A percentile compares a stretch with the other conserved stretches of the same genome.
Evolutionary conservation across 1,140 invertebrate species (phyloP).

Genomic region (Drosophila nikananu): DNA sequence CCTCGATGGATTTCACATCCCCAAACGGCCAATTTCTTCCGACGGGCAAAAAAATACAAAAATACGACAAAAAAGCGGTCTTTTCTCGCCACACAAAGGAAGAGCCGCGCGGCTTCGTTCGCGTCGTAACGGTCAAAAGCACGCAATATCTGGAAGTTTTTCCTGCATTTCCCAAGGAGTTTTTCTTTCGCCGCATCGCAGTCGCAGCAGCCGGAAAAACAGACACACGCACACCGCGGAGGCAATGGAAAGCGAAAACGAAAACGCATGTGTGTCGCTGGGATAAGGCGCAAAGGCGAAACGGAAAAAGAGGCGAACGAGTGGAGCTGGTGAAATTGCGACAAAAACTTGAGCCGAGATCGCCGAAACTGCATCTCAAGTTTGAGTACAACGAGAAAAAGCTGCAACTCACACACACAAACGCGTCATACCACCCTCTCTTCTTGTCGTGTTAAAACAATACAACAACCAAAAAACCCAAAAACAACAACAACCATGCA

Average conservation of each 20-base stretch:
- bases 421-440: slow-evolving; percentile 7
- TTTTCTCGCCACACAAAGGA: slow-evolving; percentile 17
- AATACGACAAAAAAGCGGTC: slow-evolving; percentile 13
- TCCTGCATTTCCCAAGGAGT: slow-evolving; percentile 21
- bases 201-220: slow-evolving; percentile 23
- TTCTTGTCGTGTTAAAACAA: slow-evolving; percentile 32
- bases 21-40: slow-evolving; percentile 5
- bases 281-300: slow-evolving; percentile 68
- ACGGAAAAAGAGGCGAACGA: slow-evolving; percentile 30
- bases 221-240: slow-evolving; percentile 41
- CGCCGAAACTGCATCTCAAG: slow-evolving; percentile 27
- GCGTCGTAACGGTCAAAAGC: slow-evolving; percentile 32
- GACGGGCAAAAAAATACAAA: slow-evolving; percentile 23
- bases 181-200: slow-evolving; percentile 14
- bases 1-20: too few relatives aligned
- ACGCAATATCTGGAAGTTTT: slow-evolving; percentile 12
- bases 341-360: slow-evolving; percentile 34
- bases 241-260: slow-evolving; percentile 66
- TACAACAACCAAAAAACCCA: slow-evolving; percentile 33
- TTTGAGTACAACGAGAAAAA: slow-evolving; percentile 44
- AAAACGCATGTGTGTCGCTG: slow-evolving; percentile 72
- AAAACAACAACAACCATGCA: slow-evolving; percentile 69
- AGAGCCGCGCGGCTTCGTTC: slow-evolving; percentile 31
- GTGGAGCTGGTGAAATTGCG: slow-evolving; percentile 36
- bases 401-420: slow-evolving; percentile 15